Conservation (phyloP, 1,140 invertebrate genomes). For the Anadara kagoshimensis region DNA sequence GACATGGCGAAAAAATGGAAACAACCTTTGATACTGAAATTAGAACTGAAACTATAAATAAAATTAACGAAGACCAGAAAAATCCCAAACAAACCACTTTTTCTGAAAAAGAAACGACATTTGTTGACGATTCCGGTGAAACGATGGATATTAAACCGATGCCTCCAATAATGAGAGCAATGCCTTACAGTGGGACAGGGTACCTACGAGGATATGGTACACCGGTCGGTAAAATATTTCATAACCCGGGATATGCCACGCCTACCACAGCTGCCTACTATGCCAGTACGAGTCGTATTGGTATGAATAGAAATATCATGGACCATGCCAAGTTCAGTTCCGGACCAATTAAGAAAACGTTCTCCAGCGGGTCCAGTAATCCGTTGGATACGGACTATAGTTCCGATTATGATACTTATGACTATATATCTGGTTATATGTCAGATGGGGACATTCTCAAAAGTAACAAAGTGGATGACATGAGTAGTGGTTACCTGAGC, state of each 20-base stretch:
- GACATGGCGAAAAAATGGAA: conserved; percentile 70
- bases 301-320: conserved; percentile 60
- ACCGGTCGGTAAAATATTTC: conserved; percentile 58
- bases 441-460: conserved; percentile 84
- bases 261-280: conserved; percentile 59
- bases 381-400: conserved; percentile 68
- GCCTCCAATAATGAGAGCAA: conserved; percentile 83
- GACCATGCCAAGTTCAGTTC: conserved; percentile 67
- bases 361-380: conserved; percentile 54
- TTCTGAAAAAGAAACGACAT: conserved; percentile 66
- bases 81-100: conserved; percentile 58
- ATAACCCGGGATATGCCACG: conserved; percentile 66
- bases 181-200: conserved; percentile 60
- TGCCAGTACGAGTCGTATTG: conserved; percentile 63
- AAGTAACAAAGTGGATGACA: conserved; percentile 68
- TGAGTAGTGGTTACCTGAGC: conserved; percentile 85
- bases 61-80: conserved; percentile 39
- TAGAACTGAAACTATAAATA: conserved; percentile 66
- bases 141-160: conserved; percentile 91
- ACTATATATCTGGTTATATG: conserved; percentile 79
- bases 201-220: conserved; percentile 60
- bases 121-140: conserved; percentile 83
- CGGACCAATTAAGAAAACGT: conserved; percentile 62
- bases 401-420: conserved; percentile 70
- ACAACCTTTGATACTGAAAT: conserved; percentile 72